phyloP scores from a whole-genome alignment of 1,140 invertebrate genomes.

The Tetramorium alpestre region DNA sequence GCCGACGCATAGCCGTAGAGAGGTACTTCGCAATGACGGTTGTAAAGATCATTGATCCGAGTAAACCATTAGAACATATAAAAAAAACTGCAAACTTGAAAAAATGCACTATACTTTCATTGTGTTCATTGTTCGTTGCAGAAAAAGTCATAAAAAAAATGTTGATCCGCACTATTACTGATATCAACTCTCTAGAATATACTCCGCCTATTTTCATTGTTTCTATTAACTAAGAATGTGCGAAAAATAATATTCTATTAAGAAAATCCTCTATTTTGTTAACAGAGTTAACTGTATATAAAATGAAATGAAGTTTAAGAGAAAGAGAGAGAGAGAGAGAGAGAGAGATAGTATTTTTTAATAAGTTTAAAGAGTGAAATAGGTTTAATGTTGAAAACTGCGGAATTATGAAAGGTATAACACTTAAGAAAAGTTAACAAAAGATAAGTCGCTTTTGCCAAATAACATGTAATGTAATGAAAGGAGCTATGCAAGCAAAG shows the following conservation, averaged over 20 bases:
- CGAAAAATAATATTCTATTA: not conserved
- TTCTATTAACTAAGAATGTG: not conserved
- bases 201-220: not conserved
- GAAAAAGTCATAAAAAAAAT: not conserved
- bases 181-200: not conserved
- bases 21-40: conserved; percentile 2
- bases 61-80: not conserved
- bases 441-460: not conserved
- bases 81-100: conserved; percentile 7
- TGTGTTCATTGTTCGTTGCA: not conserved
- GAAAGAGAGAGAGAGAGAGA: too few species aligned
- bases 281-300: not conserved
- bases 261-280: not conserved
- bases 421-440: not conserved
- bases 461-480: not conserved
- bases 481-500: not conserved
- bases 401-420: not conserved
- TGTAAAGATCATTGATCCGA: conserved; percentile 15
- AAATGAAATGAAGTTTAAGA: not conserved
- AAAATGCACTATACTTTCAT: conserved; percentile 1
- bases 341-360: not conserved
- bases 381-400: not conserved
- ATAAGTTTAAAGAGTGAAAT: not conserved
- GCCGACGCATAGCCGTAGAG: not conserved
- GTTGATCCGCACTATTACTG: not conserved